Percentiles rank a stretch among this genome's conserved stretches.
These are phyloP conservation scores for Pheosia gnoma DNA, from an alignment of 2,888 invertebrate species.

Conservation along the genomic window DNA sequence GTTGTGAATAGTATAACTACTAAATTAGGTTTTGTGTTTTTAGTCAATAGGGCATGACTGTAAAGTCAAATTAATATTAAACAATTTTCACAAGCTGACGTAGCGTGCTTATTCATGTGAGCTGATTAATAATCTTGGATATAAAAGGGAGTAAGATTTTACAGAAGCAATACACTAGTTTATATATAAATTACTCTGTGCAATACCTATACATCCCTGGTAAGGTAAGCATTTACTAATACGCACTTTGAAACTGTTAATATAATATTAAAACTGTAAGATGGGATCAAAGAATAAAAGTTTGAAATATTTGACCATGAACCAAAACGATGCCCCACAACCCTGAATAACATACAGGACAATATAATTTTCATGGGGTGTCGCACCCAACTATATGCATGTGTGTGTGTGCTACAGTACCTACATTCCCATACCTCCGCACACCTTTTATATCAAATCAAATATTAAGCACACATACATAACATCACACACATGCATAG, in stretches of 20 bases:
- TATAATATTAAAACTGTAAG: too few relatives aligned
- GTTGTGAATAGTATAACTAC: background rate
- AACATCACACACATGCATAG: conserved; percentile 32
- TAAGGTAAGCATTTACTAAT: too few relatives aligned
- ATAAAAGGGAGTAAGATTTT: too few relatives aligned
- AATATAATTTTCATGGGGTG: conserved; percentile 69
- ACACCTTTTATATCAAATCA: conserved; percentile 21
- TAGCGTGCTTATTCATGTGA: too few relatives aligned
- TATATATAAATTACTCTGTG: too few relatives aligned
- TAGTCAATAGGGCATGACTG: too few relatives aligned
- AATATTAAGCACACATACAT: conserved; percentile 18
- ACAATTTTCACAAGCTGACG: too few relatives aligned
- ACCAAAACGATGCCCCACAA: conserved; percentile 28
- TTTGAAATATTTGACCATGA: conserved; percentile 15
- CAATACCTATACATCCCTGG: too few relatives aligned
- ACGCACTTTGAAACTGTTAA: too few relatives aligned
- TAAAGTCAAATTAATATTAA: too few relatives aligned
- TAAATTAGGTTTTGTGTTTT: background rate
- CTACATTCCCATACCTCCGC: conserved; percentile 22
- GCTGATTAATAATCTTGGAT: too few relatives aligned
- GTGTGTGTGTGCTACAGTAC: conserved; percentile 44
- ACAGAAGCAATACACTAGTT: too few relatives aligned
- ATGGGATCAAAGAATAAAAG: background rate
- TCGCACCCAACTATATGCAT: conserved; percentile 54
- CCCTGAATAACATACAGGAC: conserved; percentile 38